Evolutionary conservation across 2,888 invertebrate species (phyloP).

Genomic region (Drosophila sordidapex): DNA sequence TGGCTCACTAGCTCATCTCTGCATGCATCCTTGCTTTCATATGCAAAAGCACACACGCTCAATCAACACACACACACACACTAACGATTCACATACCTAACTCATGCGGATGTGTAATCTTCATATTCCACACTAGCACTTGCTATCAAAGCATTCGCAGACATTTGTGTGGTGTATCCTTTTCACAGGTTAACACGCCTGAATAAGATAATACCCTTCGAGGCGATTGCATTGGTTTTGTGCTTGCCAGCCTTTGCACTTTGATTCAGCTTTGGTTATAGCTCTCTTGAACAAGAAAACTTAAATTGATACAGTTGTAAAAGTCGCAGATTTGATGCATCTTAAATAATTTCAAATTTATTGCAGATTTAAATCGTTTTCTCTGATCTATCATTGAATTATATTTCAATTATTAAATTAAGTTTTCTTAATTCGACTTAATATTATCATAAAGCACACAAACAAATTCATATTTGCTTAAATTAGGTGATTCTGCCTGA

Average conservation of each 20-base stretch:
- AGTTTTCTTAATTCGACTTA: too few relatives aligned
- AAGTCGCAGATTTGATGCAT: background rate
- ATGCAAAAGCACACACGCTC: background rate
- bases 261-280: constrained; percentile 18
- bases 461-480: constrained; percentile 14
- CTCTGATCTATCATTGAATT: background rate
- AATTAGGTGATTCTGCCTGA: constrained; percentile 17
- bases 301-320: background rate
- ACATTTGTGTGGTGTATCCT: constrained; percentile 41
- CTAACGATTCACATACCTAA: background rate
- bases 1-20: constrained; percentile 2
- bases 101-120: constrained; percentile 15
- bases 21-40: background rate
- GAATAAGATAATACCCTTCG: constrained; percentile 25
- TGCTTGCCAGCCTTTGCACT: constrained; percentile 32
- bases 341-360: background rate
- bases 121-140: constrained; percentile 46
- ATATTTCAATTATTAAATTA: background rate
- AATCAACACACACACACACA: constrained; percentile 10
- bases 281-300: background rate
- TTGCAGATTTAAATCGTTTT: background rate
- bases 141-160: constrained; percentile 57
- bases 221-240: constrained; percentile 41
- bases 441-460: constrained; percentile 2
- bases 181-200: constrained; percentile 54